These are phyloP conservation scores for Hemicordylus capensis DNA, from an alignment of 2,113 vertebrate species.

Conservation along the genomic window DNA sequence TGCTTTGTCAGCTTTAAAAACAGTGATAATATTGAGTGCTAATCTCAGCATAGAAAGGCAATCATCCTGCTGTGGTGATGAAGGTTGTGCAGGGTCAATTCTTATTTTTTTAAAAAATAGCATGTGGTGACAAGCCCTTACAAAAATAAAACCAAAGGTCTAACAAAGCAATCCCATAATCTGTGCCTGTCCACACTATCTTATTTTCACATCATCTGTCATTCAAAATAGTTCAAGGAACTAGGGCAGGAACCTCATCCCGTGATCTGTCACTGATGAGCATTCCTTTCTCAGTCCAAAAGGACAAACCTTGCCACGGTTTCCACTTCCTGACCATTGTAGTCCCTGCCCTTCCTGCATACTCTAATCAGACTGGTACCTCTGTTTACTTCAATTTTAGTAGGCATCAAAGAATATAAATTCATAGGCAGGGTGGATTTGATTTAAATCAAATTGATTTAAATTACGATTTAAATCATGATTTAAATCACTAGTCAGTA, in stretches of 20 bases:
- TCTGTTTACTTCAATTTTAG: not conserved
- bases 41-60: conserved; percentile 29
- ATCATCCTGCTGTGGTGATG: conserved; percentile 34
- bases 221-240: not conserved
- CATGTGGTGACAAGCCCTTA: not conserved
- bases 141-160: not conserved
- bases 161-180: not conserved
- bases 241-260: not conserved
- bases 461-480: too few species aligned
- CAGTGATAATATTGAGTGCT: conserved; percentile 9
- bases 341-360: not conserved
- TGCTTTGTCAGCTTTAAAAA: conserved; percentile 24
- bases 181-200: not conserved
- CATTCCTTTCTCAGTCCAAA: not conserved
- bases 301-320: not conserved
- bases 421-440: too few species aligned
- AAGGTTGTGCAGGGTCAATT: not conserved
- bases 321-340: not conserved
- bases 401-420: not conserved
- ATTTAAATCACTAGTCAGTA: too few species aligned
- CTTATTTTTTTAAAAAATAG: not conserved
- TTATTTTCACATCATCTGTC: not conserved
- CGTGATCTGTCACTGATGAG: not conserved
- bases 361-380: not conserved
- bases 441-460: too few species aligned